phyloP scores from a whole-genome alignment of 2,888 invertebrate genomes.

The Axea sp. region DNA sequence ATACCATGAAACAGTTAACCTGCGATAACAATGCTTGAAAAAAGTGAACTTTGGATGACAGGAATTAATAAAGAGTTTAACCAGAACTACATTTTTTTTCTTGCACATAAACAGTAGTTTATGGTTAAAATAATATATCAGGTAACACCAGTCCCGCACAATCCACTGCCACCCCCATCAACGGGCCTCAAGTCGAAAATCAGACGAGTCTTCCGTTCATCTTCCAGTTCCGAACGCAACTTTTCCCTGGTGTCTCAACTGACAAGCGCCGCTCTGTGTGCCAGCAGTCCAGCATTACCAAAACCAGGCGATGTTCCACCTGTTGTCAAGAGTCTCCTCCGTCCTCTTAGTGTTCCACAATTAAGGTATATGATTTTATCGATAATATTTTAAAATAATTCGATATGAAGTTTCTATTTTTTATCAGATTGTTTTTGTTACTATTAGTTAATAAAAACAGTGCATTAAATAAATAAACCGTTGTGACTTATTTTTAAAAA shows the following conservation, averaged over 20 bases:
- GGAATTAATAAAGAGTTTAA: no score
- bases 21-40: no score
- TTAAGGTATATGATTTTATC: constrained; percentile 74
- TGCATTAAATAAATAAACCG: no score
- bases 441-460: no score
- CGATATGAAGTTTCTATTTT: no score
- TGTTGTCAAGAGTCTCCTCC: constrained; percentile 81
- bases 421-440: no score
- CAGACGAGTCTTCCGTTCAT: constrained; percentile 82
- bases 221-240: constrained; percentile 80
- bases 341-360: constrained; percentile 82
- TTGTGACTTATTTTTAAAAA: no score
- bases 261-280: constrained; percentile 83
- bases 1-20: no score
- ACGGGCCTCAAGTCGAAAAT: constrained; percentile 81
- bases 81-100: constrained; percentile 21
- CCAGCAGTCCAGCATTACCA: constrained; percentile 82
- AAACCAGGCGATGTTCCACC: constrained; percentile 80
- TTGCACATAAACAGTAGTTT: constrained; percentile 26
- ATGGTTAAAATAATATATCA: constrained; percentile 64
- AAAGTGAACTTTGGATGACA: no score
- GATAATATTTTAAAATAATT: no score
- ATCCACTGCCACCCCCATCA: constrained; percentile 70
- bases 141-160: constrained; percentile 72
- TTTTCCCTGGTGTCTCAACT: constrained; percentile 81